A percentile compares a stretch with the other conserved stretches of the same genome.
These are phyloP conservation scores for Listrodromus nycthemerus DNA, from an alignment of 2,888 invertebrate species.

Conservation along the genomic window DNA sequence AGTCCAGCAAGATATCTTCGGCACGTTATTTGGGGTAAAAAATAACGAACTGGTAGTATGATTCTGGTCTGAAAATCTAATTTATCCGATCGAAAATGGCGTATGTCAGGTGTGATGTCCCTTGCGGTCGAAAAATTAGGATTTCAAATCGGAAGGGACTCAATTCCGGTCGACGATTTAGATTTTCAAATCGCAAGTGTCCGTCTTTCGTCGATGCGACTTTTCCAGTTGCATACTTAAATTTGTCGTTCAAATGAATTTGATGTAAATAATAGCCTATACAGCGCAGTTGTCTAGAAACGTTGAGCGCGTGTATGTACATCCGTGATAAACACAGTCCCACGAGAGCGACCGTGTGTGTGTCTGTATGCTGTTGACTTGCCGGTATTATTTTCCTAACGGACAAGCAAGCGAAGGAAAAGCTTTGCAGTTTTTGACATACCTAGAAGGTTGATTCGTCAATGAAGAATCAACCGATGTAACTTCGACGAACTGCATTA, in stretches of 20 bases:
- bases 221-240: neutral
- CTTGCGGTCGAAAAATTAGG: no score
- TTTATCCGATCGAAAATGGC: no score
- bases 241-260: neutral
- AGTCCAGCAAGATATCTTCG: neutral
- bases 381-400: slow-evolving; percentile 34
- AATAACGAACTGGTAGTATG: no score
- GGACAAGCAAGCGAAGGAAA: neutral
- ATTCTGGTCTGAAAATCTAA: no score
- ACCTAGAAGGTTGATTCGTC: neutral
- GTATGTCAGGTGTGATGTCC: no score
- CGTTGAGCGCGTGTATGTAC: neutral
- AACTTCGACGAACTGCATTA: neutral
- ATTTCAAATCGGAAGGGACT: no score
- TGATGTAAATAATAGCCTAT: neutral
- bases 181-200: no score
- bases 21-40: neutral
- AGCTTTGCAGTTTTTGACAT: neutral
- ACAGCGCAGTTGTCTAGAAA: neutral
- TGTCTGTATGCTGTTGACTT: neutral
- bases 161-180: no score
- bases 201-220: no score
- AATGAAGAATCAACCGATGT: neutral
- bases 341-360: neutral
- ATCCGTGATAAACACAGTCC: neutral